Evolutionary conservation across 2,113 vertebrate species (phyloP), one percentile per base, ranked within the genome.

Genomic region (Chaenocephalus aceratus): DNA sequence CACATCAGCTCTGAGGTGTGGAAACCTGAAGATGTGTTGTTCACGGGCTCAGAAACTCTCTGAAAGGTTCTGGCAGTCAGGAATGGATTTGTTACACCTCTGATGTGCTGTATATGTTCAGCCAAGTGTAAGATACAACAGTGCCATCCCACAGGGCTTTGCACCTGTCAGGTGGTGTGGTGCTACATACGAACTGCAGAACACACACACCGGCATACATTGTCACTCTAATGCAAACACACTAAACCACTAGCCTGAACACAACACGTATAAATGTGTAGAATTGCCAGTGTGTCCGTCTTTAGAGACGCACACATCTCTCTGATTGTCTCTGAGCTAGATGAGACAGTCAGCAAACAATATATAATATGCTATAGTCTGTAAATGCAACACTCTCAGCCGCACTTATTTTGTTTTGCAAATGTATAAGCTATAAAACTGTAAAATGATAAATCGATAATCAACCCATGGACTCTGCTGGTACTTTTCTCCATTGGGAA

Each of bases 1-100:
- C 87, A 79, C 86, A 88, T 82, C 86, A 78, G 80, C 61, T 87
- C 54, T 58, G 76, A 91, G 90, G 92, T 92, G 92, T 88, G 89
- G 91, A 93, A 91, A 93, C 84, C 85, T 76, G 92, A 54, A 89
- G 88, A 91, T 87, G 88, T 91, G 88, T 90, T 92, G 89, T 91
- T 92, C 90, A 84, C 91, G 85, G 89, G 86, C 89, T 82, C 66
- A 89, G 74, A 65, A 77, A 78, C 86, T 79, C 85, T 82, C 90
- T 91, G 89, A 93, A 79, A 89, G 86, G 88, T 92, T 91, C 87
- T 88, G 84, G 84, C 90, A 87, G 91, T 80, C 89, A 87, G 70
- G 87, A 89, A 95, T 95, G 91, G 93, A 94, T 95, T 95, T 94
- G 82, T 94, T 91, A 85, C 94, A 95, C 94, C 90, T 95, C 90